These are phyloP conservation scores for Armadillidium nasatum DNA, from an alignment of 1,140 invertebrate species.

Conservation along the genomic window DNA sequence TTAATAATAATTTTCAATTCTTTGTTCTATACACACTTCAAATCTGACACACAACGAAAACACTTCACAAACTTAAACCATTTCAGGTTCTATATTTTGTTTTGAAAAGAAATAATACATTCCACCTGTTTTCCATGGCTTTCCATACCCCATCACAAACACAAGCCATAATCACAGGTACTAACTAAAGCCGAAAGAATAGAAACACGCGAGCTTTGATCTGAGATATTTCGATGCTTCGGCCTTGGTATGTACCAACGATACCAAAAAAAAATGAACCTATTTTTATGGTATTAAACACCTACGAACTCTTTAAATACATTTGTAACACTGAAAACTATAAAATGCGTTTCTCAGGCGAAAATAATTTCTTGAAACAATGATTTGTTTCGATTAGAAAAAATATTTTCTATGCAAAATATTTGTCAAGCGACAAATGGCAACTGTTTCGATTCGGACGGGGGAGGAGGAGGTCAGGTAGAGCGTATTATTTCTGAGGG, in stretches of 20 bases:
- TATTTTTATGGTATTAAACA: no score
- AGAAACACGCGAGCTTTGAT: constrained; percentile 3
- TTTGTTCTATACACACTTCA: no score
- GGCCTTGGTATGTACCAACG: constrained; percentile 1
- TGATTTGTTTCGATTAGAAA: no score
- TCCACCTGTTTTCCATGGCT: constrained; percentile 1
- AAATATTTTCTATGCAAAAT: no score
- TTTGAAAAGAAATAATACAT: not conserved
- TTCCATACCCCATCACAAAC: not conserved
- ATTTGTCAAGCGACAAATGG: not conserved
- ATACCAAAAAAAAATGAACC: not conserved
- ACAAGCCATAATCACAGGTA: constrained; percentile 1
- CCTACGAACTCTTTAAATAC: no score
- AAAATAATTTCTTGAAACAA: no score
- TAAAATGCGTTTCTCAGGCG: no score
- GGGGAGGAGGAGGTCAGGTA: not conserved
- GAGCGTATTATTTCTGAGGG: not conserved
- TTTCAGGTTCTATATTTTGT: not conserved
- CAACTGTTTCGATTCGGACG: not conserved
- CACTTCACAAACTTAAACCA: no score
- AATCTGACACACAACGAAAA: no score
- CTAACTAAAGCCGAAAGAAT: not conserved
- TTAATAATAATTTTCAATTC: no score
- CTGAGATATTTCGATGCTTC: not conserved
- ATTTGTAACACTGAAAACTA: no score